Evolutionary conservation across 92 coral and sea anemone species (phyloP).

Genomic region (Parazoanthus atlanticus): DNA sequence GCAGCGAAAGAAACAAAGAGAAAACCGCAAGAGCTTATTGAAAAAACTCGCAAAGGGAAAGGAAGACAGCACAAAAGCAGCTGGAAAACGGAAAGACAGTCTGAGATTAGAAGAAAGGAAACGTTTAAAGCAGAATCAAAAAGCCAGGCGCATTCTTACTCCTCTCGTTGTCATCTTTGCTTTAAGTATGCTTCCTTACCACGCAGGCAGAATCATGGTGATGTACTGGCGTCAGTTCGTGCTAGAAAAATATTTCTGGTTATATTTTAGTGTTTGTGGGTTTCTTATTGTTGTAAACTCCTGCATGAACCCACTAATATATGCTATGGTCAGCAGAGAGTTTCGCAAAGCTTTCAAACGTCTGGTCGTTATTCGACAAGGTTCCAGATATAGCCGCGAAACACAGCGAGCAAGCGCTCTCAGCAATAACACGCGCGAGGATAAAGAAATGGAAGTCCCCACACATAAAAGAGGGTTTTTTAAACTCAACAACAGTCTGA

Average conservation of each 20-base stretch:
- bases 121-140: slow-evolving; percentile 34
- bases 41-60: neutral
- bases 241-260: slow-evolving; percentile 1
- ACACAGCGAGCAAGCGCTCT: neutral
- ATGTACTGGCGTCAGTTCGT: neutral
- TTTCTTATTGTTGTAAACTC: slow-evolving; percentile 22
- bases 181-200: slow-evolving; percentile 14
- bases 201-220: neutral
- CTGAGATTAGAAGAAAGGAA: slow-evolving; percentile 31
- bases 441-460: neutral
- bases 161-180: slow-evolving; percentile 28
- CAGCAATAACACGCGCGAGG: neutral
- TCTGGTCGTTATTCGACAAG: neutral
- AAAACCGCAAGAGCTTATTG: neutral
- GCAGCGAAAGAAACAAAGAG: neutral
- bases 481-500: neutral
- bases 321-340: slow-evolving; percentile 29
- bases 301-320: slow-evolving; percentile 30
- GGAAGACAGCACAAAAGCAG: neutral
- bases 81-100: neutral
- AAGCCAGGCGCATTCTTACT: slow-evolving; percentile 35
- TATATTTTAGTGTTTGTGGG: slow-evolving; percentile 20
- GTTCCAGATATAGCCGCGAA: neutral
- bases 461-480: neutral
- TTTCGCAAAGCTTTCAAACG: slow-evolving; percentile 41